These are phyloP conservation scores for Nerophis lumbriciformis DNA, from an alignment of 2,113 vertebrate genomes.

Conservation along the genomic window DNA sequence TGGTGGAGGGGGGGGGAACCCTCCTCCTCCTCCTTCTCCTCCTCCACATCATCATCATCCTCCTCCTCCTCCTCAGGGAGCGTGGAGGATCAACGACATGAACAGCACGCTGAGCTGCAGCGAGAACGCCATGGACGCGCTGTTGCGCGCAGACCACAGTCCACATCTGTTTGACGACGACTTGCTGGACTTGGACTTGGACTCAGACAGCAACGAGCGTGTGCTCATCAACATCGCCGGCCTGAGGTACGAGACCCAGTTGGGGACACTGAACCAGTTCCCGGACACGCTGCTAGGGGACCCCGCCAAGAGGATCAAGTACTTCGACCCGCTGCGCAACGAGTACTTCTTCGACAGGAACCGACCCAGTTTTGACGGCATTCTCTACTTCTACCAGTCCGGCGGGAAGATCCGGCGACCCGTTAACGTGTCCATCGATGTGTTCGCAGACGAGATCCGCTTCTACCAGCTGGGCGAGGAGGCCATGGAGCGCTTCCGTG, in stretches of 20 bases:
- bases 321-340: conserved; percentile 93
- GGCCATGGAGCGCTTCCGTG: conserved; percentile 88
- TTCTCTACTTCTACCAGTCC: conserved; percentile 94
- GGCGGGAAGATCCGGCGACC: conserved; percentile 89
- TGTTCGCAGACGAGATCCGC: conserved; percentile 90
- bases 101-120: conserved; percentile 71
- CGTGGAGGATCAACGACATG: conserved; percentile 75
- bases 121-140: conserved; percentile 74
- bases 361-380: conserved; percentile 92
- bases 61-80: conserved; percentile 25
- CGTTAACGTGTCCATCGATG: conserved; percentile 90
- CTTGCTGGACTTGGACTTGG: conserved; percentile 68
- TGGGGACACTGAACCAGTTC: conserved; percentile 93
- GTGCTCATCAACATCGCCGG: conserved; percentile 94
- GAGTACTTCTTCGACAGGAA: conserved; percentile 99
- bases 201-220: conserved; percentile 74
- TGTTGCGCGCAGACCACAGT: conserved; percentile 75
- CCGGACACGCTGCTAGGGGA: conserved; percentile 90
- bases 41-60: neutral
- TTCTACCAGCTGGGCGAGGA: conserved; percentile 94
- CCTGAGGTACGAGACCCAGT: conserved; percentile 90
- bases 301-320: conserved; percentile 86
- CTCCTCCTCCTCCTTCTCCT: conserved; percentile 2
- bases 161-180: conserved; percentile 76
- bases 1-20: neutral